Base-by-base conservation (phyloP, 2,797 vertebrate genomes). In the Euphonia xanthogaster region DNA sequence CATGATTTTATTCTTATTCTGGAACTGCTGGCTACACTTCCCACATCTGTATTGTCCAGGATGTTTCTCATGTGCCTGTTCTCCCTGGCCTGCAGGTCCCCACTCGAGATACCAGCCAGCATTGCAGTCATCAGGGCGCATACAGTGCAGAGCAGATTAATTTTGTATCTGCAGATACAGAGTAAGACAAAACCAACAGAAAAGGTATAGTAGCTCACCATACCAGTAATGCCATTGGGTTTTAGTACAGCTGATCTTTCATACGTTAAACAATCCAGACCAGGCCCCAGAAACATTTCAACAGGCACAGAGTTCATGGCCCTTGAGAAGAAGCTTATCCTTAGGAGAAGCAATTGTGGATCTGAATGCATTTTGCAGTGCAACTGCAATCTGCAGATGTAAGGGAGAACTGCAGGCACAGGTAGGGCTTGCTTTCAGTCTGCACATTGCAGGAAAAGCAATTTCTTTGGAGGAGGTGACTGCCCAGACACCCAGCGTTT, bases 221-320 rank as follows among this genome's bases (percentile, higher is more conserved):
- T 33, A 50, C 45, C 37, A 25, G 35, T 58, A 42, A 39, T 44
- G 42, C 20, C 31, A 24, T 24, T 39, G 40, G 28, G 11, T 80
- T 90, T 24, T 30, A 67, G 72, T 40, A 48, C 17, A 45, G 40
- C 13, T 57, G 44, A 71, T 51, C 30, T 77, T 85, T 80, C 44
- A 12, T 27, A 25, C 2, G 7, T 30, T 63, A 62, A 74, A 73
- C 14, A 5, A 73, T 58, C 39, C 72, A 86, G 14, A 57, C 39
- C 50, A 72, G 51, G 25, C 42, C 78, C 57, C 33, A 65, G 50
- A 74, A 65, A 23, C 11, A 20, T 65, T 84, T 87, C 30, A 72
- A 70, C 76, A 53, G 0, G 0, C 6, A 3, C 1, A n/a, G n/a
- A 40, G 20, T 83, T 83, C 68, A 44, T 33, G 31, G 24, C 37